Evolutionary conservation across 2,797 vertebrate species (phyloP).

Genomic region (Huso huso): DNA sequence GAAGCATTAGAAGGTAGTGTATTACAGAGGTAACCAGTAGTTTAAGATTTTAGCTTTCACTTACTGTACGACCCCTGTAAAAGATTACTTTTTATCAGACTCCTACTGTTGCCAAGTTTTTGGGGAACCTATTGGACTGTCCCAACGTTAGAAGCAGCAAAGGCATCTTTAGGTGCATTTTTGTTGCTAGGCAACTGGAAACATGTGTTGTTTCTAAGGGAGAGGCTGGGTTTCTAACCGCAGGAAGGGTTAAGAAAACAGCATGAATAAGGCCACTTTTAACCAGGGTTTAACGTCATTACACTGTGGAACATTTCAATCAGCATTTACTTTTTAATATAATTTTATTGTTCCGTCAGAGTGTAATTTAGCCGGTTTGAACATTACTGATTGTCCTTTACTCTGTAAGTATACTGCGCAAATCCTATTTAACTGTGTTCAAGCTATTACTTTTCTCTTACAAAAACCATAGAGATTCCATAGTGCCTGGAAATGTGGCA

Average conservation of each 20-base stretch:
- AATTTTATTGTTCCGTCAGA: slow-evolving; percentile 47
- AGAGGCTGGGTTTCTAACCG: slow-evolving; percentile 34
- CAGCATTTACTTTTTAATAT: slow-evolving; percentile 54
- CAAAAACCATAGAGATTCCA: too few relatives aligned
- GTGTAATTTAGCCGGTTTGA: slow-evolving; percentile 21
- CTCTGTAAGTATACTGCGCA: too few relatives aligned
- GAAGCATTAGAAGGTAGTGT: neutral
- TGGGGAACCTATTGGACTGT: too few relatives aligned
- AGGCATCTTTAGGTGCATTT: slow-evolving; percentile 39
- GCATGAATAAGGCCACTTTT: slow-evolving; percentile 39
- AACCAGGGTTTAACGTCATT: slow-evolving; percentile 51
- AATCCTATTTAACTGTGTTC: too few relatives aligned
- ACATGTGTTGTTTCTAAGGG: slow-evolving; percentile 58
- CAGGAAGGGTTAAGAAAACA: slow-evolving; percentile 29
- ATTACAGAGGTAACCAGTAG: too few relatives aligned
- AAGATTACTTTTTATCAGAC: too few relatives aligned
- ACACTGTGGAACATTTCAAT: slow-evolving; percentile 56
- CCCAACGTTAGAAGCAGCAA: slow-evolving; percentile 10
- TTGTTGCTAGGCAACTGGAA: slow-evolving; percentile 72
- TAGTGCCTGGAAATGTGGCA: too few relatives aligned
- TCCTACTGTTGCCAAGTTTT: too few relatives aligned
- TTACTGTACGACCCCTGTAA: too few relatives aligned
- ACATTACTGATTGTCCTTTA: slow-evolving; percentile 9
- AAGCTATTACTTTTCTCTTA: too few relatives aligned
- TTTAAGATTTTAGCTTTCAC: too few relatives aligned